phyloP scores from a whole-genome alignment of 37 sponge, comb jelly and placozoan genomes.

The Diacarnus erythraeanus region DNA sequence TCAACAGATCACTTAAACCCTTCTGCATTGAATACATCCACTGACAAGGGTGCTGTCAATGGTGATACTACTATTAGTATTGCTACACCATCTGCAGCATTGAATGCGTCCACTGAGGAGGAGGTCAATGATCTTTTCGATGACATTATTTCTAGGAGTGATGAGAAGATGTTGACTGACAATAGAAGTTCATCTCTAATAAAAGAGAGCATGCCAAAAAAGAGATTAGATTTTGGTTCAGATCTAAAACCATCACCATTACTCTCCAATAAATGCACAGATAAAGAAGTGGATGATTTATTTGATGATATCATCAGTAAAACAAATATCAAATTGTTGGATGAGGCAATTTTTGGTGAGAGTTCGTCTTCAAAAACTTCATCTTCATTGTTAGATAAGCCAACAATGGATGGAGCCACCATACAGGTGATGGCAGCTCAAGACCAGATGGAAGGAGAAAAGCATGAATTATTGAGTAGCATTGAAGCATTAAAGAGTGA shows the following conservation, averaged over 20 bases:
- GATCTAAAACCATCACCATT: conserved; percentile 20
- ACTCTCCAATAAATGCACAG: background rate
- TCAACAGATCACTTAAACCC: too few relatives aligned
- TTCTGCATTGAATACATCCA: too few relatives aligned
- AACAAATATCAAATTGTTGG: background rate
- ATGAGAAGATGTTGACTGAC: background rate
- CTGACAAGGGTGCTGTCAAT: too few relatives aligned
- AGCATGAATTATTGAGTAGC: conserved; percentile 24
- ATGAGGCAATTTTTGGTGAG: conserved; percentile 27
- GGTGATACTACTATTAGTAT: too few relatives aligned
- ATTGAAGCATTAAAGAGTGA: conserved; percentile 42
- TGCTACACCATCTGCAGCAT: background rate
- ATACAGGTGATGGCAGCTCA: conserved; percentile 5
- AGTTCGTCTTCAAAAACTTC: background rate
- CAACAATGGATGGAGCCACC: conserved; percentile 11
- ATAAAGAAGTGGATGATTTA: background rate
- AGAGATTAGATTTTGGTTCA: too few relatives aligned
- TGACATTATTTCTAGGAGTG: background rate
- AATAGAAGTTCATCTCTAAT: too few relatives aligned
- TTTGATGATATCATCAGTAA: background rate
- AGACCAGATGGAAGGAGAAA: conserved; percentile 21
- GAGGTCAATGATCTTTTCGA: conserved; percentile 3
- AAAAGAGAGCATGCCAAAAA: too few relatives aligned
- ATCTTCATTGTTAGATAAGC: background rate
- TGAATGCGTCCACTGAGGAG: background rate